phyloP scores from a whole-genome alignment of 2,797 vertebrate species.

The Spinibarbus caldwelli region DNA sequence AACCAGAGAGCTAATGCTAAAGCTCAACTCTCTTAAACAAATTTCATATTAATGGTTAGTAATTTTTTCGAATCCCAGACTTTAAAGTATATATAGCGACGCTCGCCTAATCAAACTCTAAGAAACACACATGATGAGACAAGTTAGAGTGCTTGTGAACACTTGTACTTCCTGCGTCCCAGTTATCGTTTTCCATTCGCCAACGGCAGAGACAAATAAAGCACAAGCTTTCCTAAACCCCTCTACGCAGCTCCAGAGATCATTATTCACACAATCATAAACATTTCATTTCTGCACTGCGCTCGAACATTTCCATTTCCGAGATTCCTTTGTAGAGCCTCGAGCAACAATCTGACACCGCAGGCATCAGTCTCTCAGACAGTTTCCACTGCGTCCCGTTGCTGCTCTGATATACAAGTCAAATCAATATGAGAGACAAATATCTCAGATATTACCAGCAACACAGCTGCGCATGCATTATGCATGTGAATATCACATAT shows the following conservation, averaged over 20 bases:
- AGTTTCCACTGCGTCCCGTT: constrained; percentile 7
- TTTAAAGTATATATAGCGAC: background rate
- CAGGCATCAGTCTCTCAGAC: constrained; percentile 36
- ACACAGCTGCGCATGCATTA: background rate
- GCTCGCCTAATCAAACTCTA: background rate
- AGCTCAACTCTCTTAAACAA: background rate
- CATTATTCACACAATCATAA: constrained; percentile 35
- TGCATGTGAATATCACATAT: background rate
- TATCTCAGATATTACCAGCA: background rate
- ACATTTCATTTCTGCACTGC: constrained; percentile 31
- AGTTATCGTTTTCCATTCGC: background rate
- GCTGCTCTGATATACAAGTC: background rate
- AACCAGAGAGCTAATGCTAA: constrained; percentile 3
- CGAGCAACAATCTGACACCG: constrained; percentile 21
- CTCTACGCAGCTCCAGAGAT: background rate
- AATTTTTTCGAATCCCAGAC: background rate
- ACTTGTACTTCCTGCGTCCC: background rate
- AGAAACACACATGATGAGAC: background rate
- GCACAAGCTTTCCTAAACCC: constrained; percentile 9
- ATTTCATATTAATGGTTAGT: background rate
- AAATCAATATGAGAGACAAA: constrained; percentile 23
- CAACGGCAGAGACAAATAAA: background rate
- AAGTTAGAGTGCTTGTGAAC: background rate
- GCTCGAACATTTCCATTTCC: constrained; percentile 21
- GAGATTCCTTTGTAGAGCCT: constrained; percentile 12